Evolutionary conservation across 2,888 invertebrate genomes (phyloP), one percentile per base, ranked within the genome.

Genomic region (Agrotis exclamationis): DNA sequence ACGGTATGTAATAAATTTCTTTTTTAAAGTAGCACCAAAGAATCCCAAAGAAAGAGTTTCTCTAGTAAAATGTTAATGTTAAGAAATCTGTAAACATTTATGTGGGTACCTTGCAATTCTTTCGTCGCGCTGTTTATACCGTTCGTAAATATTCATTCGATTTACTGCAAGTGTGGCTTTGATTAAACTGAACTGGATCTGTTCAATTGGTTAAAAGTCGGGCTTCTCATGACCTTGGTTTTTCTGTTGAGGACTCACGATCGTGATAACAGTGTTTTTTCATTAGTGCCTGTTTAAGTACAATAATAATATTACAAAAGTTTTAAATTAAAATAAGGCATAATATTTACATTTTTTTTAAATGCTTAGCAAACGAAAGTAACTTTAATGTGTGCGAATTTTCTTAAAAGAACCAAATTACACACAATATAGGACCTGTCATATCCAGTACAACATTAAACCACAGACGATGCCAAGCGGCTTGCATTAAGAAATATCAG

Each of bases 61-160:
- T 69, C 16, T 18, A 56, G 24, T 63, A 33, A 70, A 80, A 78
- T 82, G 82, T 68, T 70, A 82, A 78, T 82, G 14, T 72, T 24
- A 18, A 77, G 56, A 57, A 73, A 64, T 77, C 50, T 64, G 74
- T 79, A 79, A 71, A 74, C 80, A 80, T 82, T 82, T 82, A 77
- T 82, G 80, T 77, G 56, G 57, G 63, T 70, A 58, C 57, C 73
- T 63, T 68, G 63, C 70, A 74, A 68, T 82, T 70, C 74, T 68
- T 77, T 74, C 54, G 79, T 78, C 74, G 59, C 64, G 39, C 54
- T 48, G 68, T 78, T 78, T 63, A 64, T 67, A 39, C 57, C 48
- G 66, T 51, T 64, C 60, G n/a, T 80, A 78, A 74, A 80, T 80
- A 80, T 80, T 78, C 82, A 80, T 78, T 77, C 44, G 11, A 4